These are phyloP conservation scores for Leptopterna dolabrata DNA, from an alignment of 2,888 invertebrate species.

Conservation along the genomic window DNA sequence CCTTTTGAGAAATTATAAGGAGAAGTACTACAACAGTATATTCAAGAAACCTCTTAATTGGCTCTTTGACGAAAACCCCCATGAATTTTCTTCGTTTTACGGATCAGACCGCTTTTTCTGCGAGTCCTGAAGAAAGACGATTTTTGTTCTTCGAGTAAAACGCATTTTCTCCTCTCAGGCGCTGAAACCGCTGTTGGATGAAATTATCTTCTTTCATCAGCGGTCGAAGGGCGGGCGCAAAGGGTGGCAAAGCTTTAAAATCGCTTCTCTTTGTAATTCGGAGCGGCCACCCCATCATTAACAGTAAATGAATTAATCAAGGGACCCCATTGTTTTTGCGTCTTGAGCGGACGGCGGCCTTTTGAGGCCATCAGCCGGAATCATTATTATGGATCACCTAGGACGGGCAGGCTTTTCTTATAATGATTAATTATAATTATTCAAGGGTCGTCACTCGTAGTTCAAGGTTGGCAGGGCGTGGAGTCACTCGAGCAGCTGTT, in stretches of 20 bases:
- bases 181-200: not conserved
- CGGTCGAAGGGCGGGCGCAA: not conserved
- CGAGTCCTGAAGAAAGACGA: not conserved
- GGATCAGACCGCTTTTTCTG: not conserved
- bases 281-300: not conserved
- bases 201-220: not conserved
- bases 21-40: not conserved
- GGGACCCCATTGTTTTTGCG: not conserved
- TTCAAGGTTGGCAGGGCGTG: not conserved
- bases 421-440: not conserved
- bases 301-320: conserved; percentile 11
- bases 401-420: not conserved
- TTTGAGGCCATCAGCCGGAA: not conserved
- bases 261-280: not conserved
- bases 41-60: not conserved
- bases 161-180: not conserved
- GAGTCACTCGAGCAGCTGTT: no score
- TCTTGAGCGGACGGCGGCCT: not conserved
- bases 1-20: not conserved
- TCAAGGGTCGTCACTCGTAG: not conserved
- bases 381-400: not conserved
- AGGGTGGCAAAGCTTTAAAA: not conserved
- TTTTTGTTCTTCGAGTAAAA: not conserved
- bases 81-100: not conserved
- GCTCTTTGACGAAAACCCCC: not conserved